Evolutionary conservation across 2,888 invertebrate genomes (phyloP), one percentile per base, ranked within the genome.

Genomic region (Celastrina argiolus): DNA sequence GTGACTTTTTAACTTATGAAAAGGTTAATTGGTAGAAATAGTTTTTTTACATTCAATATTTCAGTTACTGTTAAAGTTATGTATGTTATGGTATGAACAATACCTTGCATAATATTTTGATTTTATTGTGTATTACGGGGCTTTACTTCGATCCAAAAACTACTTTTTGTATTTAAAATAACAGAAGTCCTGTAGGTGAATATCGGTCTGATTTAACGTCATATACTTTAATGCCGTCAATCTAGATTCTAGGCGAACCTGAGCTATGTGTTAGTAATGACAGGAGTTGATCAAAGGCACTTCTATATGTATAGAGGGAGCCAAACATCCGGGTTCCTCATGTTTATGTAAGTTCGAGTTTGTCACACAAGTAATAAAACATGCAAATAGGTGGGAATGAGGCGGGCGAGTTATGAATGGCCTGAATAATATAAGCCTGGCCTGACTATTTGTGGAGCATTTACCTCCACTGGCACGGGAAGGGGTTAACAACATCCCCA

Each of bases 401-500:
- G 64, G 56, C 39, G 68, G 68, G 65, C 28, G 72, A 68, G 68
- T 66, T 70, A 71, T 71, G 69, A 72, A 70, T 45, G 73, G 66
- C 70, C 71, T 67, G 78, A 80, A 82, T 82, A 81, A 82, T 81
- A 80, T 78, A 82, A 80, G 74, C 75, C 80, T 77, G 77, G 78
- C 78, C 76, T 74, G 69, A 72, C 72, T 73, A 74, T 75, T 78
- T 59, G 18, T 51, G 14, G 65, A 26, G 42, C 63, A 63, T 67
- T 67, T 66, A 59, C 34, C 36, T 34, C 14, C 51, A 56, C 51
- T 64, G 18, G 31, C 64, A 64, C 12, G 31, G 16, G 59, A 51
- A 59, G 3, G 16, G 16, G 16, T 18, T 31, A 59, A 16, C 31
- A n/a, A 31, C n/a, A 8, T n/a, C 18, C n/a, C 34, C 10, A 59